Conservation (phyloP, 2,888 invertebrate species). For the Bellardia bayeri region DNA sequence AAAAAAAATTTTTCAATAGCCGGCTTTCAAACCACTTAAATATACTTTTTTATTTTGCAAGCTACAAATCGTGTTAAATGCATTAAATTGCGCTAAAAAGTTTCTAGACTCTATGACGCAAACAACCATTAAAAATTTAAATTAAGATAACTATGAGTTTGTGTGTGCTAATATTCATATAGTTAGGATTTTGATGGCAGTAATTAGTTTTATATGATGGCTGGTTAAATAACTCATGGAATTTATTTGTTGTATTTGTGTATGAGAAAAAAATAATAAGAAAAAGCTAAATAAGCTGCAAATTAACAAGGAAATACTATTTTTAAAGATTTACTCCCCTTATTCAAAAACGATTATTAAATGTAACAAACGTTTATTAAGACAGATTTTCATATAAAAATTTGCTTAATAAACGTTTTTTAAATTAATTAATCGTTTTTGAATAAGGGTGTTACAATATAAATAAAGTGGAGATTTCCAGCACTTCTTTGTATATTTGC, state of each 20-base stretch:
- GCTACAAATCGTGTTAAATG: neutral
- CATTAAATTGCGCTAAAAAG: slow-evolving; percentile 22
- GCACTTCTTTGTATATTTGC: no score
- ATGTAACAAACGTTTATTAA: no score
- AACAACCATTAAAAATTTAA: slow-evolving; percentile 7
- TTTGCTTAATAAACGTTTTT: no score
- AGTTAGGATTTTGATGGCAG: neutral
- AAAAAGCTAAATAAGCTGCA: no score
- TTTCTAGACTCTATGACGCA: slow-evolving; percentile 21
- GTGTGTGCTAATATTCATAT: neutral
- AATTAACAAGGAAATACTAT: neutral
- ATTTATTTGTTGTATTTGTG: neutral
- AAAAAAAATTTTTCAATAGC: neutral
- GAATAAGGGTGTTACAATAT: no score
- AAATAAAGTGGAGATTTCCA: no score
- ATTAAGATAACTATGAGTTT: neutral
- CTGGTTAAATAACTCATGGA: neutral
- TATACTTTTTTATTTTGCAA: neutral
- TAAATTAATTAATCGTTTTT: no score
- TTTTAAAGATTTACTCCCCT: no score
- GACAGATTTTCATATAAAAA: no score
- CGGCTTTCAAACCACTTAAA: neutral
- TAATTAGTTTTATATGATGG: slow-evolving; percentile 11
- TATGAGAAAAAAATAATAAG: no score
- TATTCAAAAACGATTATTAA: no score